Evolutionary conservation across 1,140 invertebrate genomes (phyloP).

Genomic region (Musca vetustissima): DNA sequence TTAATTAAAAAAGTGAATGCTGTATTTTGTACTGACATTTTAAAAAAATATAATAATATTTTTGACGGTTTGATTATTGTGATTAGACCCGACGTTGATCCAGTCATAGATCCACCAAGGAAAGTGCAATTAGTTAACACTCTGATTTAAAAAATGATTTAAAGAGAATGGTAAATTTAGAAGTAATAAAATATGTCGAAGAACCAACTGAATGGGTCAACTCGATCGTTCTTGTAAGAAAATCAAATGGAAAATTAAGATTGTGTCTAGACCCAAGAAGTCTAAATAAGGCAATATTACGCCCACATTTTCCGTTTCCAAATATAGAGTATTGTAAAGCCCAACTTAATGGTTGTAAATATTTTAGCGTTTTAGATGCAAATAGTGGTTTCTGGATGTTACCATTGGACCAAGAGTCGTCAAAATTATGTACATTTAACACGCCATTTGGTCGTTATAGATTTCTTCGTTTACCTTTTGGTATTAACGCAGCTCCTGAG

Average conservation of each 20-base stretch:
- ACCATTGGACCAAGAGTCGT: constrained; percentile 46
- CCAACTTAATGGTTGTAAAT: constrained; percentile 45
- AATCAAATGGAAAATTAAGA: too few relatives aligned
- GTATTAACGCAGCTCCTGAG: constrained; percentile 51
- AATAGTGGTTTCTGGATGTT: constrained; percentile 57
- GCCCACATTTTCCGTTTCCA: too few relatives aligned
- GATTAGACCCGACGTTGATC: constrained; percentile 31
- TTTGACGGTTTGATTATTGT: constrained; percentile 26
- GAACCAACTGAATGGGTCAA: too few relatives aligned
- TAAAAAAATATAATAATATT: constrained; percentile 8
- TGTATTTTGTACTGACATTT: too few relatives aligned
- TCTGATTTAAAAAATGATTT: too few relatives aligned
- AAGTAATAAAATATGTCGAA: too few relatives aligned
- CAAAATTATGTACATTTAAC: constrained; percentile 56
- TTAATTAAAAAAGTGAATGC: constrained; percentile 14
- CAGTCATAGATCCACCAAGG: constrained; percentile 40
- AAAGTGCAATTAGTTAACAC: constrained; percentile 44
- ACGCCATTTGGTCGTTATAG: constrained; percentile 55
- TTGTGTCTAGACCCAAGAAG: too few relatives aligned
- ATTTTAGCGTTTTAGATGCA: too few relatives aligned
- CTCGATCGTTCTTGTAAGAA: too few relatives aligned
- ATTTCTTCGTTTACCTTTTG: constrained; percentile 54
- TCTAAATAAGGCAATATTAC: too few relatives aligned
- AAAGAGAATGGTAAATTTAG: too few relatives aligned
- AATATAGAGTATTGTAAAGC: constrained; percentile 54